Conservation (phyloP, 2,113 vertebrate genomes). For the Odocoileus virginianus region DNA sequence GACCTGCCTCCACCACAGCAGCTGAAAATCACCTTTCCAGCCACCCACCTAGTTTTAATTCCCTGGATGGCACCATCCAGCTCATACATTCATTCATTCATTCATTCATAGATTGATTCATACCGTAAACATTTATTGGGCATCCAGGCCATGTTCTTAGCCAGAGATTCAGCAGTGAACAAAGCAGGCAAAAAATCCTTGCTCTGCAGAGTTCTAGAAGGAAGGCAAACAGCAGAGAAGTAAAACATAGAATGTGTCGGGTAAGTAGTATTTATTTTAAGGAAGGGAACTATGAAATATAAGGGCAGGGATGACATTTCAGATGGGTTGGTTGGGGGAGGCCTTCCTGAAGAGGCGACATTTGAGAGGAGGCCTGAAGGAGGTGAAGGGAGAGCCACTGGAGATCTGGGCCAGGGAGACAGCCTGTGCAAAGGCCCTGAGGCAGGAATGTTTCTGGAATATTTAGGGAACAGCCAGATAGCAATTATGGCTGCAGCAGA, state of each 20-base stretch:
- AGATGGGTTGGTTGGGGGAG: not conserved
- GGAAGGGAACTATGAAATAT: not conserved
- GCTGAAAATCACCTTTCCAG: not conserved
- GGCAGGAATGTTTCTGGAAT: not conserved
- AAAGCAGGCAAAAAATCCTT: not conserved
- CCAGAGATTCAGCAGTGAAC: not conserved
- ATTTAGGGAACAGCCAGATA: not conserved
- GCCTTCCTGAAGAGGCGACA: not conserved
- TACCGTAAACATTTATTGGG: not conserved
- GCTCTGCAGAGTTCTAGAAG: not conserved
- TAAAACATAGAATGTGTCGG: not conserved
- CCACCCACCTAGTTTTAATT: not conserved
- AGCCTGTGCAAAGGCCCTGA: not conserved
- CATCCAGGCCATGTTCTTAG: not conserved
- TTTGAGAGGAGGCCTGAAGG: not conserved
- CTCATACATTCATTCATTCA: not conserved
- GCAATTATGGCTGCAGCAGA: not conserved
- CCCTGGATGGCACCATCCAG: not conserved
- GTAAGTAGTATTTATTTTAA: not conserved
- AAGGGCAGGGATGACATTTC: not conserved
- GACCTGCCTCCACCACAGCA: not conserved
- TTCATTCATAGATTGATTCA: not conserved
- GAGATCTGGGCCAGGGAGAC: not conserved
- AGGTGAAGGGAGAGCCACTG: not conserved
- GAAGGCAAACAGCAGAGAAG: not conserved